Base-by-base conservation (phyloP, 2,113 vertebrate species). In the Hucho hucho region DNA sequence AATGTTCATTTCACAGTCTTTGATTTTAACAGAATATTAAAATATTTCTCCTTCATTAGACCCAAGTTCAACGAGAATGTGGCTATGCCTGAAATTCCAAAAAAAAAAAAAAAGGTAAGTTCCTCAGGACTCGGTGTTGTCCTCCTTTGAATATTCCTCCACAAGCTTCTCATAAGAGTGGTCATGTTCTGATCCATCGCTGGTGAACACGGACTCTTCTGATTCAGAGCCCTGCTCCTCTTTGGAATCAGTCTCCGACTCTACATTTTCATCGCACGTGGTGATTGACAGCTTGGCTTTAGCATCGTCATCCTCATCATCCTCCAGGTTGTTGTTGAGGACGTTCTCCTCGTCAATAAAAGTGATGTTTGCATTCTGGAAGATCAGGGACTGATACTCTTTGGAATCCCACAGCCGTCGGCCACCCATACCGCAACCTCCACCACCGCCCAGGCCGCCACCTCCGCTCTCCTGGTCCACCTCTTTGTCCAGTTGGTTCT, bases 401-500 rank as follows among this genome's bases (percentile, higher is more conserved):
- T 94, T 95, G 6, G 93, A 92, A 65, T 97, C 96, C 96, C 96
- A 97, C 0, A 47, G 69, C 68, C 1, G 90, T 80, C 86, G 93
- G 88, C 83, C 22, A 0, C 90, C 90, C 2, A 76, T 14, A 26
- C 83, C 75, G 25, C 87, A 77, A 1, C 84, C 84, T 59, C 79
- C 80, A 20, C 37, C 46, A 9, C 75, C 78, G 43, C 71, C 74
- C 59, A 28, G 61, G 11, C 43, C 29, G 4, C 46, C 32, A 47
- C 47, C 58, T 24, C 63, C 64, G 0, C 74, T 79, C 82, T 97
- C 95, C 49, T 95, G 91, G 6, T 91, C 91, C 0, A 93, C 95
- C 2, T 97, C 96, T 58, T 97, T 97, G 88, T 99, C 98, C 25
- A 99, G 91, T 75, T 98, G 97, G 90, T 96, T 98, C 63, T 93